Evolutionary conservation across 1,140 invertebrate species (phyloP).

Genomic region (Pectinophora gossypiella): DNA sequence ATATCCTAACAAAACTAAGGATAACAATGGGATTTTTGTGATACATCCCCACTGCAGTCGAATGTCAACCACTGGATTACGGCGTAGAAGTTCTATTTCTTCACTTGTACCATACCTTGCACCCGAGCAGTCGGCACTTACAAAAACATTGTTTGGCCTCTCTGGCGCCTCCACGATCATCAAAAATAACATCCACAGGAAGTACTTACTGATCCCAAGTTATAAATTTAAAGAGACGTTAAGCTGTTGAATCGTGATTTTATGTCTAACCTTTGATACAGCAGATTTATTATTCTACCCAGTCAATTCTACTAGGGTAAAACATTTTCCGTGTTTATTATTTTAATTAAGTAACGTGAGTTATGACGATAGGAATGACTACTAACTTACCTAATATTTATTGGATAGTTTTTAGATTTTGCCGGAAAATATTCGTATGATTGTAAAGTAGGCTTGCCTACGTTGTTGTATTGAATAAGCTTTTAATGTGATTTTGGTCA

Average conservation of each 20-base stretch:
- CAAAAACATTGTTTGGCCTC: constrained; percentile 27
- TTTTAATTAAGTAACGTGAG: background rate
- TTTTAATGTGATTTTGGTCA: too few species aligned
- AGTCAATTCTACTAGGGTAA: background rate
- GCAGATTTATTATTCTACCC: background rate
- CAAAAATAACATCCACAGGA: constrained; percentile 32
- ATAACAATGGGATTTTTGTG: too few species aligned
- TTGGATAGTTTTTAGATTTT: too few species aligned
- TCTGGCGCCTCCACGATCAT: constrained; percentile 29
- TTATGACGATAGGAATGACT: too few species aligned
- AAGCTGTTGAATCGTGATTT: constrained; percentile 14
- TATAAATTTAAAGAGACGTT: constrained; percentile 33
- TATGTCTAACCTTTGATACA: constrained; percentile 3
- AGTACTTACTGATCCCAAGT: constrained; percentile 25
- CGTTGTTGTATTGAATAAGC: too few species aligned
- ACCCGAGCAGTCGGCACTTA: constrained; percentile 3
- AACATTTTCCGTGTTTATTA: background rate
- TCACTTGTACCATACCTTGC: background rate
- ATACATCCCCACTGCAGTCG: too few species aligned
- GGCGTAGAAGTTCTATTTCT: background rate
- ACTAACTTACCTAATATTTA: too few species aligned
- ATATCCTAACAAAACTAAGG: too few species aligned
- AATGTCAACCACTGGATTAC: background rate
- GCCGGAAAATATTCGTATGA: too few species aligned
- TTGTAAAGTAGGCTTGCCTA: too few species aligned